These are phyloP conservation scores for Linnaemya vulpina DNA, from an alignment of 2,888 invertebrate genomes.

Conservation along the genomic window DNA sequence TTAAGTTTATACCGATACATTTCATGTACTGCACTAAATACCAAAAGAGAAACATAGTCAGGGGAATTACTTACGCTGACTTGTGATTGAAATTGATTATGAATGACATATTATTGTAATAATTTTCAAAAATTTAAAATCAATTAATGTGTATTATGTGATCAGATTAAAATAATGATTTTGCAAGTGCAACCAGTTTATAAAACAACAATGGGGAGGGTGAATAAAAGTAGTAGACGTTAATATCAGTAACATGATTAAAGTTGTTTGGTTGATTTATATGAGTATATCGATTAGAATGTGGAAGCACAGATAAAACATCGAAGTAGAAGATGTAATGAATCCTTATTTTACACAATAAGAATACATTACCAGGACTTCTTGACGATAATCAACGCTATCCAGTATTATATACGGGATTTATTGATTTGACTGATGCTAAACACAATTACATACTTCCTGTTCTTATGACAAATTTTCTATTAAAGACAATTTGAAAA, in stretches of 20 bases:
- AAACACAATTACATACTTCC: no score
- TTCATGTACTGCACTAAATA: constrained; percentile 15
- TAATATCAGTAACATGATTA: background rate
- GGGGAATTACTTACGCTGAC: constrained; percentile 52
- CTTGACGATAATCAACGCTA: no score
- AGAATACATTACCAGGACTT: no score
- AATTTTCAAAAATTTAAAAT: constrained; percentile 51
- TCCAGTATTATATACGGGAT: no score
- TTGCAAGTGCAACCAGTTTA: constrained; percentile 38
- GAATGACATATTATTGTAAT: constrained; percentile 70
- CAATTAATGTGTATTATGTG: constrained; percentile 38
- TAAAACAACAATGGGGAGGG: background rate
- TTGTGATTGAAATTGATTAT: constrained; percentile 63
- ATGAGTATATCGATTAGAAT: no score
- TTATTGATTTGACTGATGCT: no score
- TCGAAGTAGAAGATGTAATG: no score
- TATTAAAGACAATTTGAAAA: no score
- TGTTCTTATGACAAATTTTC: no score
- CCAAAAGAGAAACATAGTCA: constrained; percentile 28
- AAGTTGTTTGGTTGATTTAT: background rate
- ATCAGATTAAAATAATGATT: constrained; percentile 49
- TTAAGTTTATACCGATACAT: constrained; percentile 34
- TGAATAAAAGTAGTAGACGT: background rate
- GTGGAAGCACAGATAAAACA: no score
- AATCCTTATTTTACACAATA: no score